phyloP scores from a whole-genome alignment of 1,140 invertebrate genomes.

The Chelonus insularis region DNA sequence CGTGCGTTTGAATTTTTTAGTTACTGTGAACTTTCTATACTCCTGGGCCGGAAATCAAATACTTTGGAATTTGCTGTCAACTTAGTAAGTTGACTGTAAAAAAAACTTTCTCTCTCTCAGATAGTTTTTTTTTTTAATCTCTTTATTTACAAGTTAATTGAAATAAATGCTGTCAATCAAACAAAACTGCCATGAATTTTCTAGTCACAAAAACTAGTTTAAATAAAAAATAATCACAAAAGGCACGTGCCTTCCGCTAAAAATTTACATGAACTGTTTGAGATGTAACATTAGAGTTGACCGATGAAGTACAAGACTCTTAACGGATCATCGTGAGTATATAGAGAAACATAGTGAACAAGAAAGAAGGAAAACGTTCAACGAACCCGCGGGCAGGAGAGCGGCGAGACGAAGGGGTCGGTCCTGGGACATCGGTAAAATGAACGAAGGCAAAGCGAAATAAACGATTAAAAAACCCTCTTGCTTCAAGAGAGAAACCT shows the following conservation, averaged over 20 bases:
- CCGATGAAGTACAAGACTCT: not conserved
- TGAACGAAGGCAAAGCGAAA: constrained; percentile 49
- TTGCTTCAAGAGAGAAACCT: constrained; percentile 20
- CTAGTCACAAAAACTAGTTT: no score
- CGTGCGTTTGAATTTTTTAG: no score
- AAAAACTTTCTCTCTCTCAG: no score
- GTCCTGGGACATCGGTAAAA: constrained; percentile 46
- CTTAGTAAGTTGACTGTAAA: no score
- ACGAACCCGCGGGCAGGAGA: constrained; percentile 39
- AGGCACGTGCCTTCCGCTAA: not conserved
- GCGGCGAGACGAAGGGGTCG: constrained; percentile 23
- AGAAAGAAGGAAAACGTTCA: constrained; percentile 45
- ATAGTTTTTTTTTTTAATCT: no score
- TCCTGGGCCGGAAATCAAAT: no score
- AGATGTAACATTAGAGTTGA: not conserved
- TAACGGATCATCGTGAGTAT: constrained; percentile 28
- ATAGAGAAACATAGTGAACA: constrained; percentile 33
- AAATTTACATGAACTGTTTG: not conserved
- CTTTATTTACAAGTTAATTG: no score
- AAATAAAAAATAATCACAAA: no score
- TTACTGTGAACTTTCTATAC: no score
- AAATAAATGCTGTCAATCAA: no score
- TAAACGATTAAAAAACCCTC: constrained; percentile 42
- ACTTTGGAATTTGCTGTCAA: no score
- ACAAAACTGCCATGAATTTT: no score